Conservation (phyloP, 1,140 invertebrate species). For the Drosophila paulistorum region DNA sequence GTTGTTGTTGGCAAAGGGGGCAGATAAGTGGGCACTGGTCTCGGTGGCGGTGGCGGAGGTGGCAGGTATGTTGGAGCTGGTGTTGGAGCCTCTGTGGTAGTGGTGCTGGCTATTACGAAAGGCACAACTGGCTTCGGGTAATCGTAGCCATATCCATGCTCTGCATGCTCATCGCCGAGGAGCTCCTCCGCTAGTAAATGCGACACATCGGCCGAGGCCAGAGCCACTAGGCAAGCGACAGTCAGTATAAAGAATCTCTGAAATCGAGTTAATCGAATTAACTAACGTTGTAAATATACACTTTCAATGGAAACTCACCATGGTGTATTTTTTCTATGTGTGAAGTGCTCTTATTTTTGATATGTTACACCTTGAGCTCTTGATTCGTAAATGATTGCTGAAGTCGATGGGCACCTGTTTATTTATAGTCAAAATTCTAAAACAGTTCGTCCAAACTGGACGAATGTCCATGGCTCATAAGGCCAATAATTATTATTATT, state of each 20-base stretch:
- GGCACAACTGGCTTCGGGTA: slow-evolving; percentile 66
- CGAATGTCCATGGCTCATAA: slow-evolving; percentile 69
- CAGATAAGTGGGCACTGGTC: slow-evolving; percentile 8
- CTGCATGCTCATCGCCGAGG: slow-evolving; percentile 36
- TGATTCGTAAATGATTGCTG: slow-evolving; percentile 69
- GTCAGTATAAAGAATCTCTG: slow-evolving; percentile 57
- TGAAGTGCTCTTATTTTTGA: neutral
- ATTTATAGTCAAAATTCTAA: slow-evolving; percentile 80
- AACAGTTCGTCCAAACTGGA: slow-evolving; percentile 41
- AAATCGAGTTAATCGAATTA: neutral
- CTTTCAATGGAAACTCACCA: slow-evolving; percentile 52
- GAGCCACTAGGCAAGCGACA: slow-evolving; percentile 50
- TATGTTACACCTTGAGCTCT: slow-evolving; percentile 72
- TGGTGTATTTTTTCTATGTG: slow-evolving; percentile 20
- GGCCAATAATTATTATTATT: slow-evolving; percentile 82
- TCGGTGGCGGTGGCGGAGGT: slow-evolving; percentile 19
- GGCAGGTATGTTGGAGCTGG: slow-evolving; percentile 52
- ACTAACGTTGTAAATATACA: neutral
- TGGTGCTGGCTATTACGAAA: slow-evolving; percentile 56
- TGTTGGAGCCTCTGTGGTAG: slow-evolving; percentile 43
- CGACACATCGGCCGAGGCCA: slow-evolving; percentile 69
- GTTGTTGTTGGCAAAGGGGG: slow-evolving; percentile 12
- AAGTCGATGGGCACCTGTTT: slow-evolving; percentile 51
- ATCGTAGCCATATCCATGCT: slow-evolving; percentile 66
- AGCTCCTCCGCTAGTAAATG: slow-evolving; percentile 60